These are phyloP conservation scores for Drosophila pseudoananassae DNA, from an alignment of 1,140 invertebrate species.

Conservation along the genomic window DNA sequence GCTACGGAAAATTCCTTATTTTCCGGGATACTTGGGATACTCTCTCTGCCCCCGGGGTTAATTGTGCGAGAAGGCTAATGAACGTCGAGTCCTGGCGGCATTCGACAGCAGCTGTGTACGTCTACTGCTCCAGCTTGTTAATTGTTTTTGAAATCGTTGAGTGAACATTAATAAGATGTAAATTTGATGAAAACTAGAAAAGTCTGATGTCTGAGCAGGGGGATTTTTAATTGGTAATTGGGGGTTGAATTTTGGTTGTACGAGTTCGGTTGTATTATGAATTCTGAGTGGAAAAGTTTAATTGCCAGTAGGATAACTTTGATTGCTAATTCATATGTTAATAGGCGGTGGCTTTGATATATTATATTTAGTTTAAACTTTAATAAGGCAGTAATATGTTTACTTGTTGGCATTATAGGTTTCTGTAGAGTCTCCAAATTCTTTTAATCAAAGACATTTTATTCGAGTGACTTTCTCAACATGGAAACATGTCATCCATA, in stretches of 20 bases:
- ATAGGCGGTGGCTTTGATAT: conserved; percentile 2
- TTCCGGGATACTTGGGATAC: conserved; percentile 1
- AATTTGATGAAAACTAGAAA: conserved; percentile 44
- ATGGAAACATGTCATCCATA: conserved; percentile 1
- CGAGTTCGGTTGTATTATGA: conserved; percentile 2
- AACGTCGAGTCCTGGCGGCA: conserved; percentile 28
- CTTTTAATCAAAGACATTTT: conserved; percentile 18
- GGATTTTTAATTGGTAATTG: conserved; percentile 19
- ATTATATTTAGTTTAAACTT: neutral
- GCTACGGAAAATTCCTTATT: conserved; percentile 14
- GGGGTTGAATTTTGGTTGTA: conserved; percentile 12
- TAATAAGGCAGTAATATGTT: neutral
- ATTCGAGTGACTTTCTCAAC: neutral
- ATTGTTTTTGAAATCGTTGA: conserved; percentile 53
- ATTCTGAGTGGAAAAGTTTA: conserved; percentile 27
- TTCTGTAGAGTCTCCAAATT: too few species aligned
- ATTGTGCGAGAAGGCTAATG: conserved; percentile 63
- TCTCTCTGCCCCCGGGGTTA: conserved; percentile 43
- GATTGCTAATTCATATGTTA: conserved; percentile 40
- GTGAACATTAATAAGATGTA: conserved; percentile 56
- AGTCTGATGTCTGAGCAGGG: neutral
- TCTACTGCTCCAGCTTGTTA: conserved; percentile 33
- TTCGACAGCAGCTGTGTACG: conserved; percentile 31
- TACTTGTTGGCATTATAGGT: too few species aligned
- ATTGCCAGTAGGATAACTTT: conserved; percentile 24